Evolutionary conservation across 2,888 invertebrate species (phyloP), one percentile per base, ranked within the genome.

Genomic region (Glyphotaelius pellucidus): DNA sequence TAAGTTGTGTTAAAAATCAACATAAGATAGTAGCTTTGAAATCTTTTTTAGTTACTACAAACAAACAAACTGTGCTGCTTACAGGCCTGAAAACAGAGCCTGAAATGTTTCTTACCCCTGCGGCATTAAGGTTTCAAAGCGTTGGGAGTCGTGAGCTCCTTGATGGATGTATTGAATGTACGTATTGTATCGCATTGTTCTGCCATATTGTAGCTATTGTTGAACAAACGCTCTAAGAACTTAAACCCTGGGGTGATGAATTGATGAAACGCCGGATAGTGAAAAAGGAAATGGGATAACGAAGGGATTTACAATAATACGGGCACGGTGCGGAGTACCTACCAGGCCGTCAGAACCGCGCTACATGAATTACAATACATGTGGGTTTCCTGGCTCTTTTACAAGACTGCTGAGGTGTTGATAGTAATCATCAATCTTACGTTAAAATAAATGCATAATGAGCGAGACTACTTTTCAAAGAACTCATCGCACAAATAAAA

Each of bases 91-190:
- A 52, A 52, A 19, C 19, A 52, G 52, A 19, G 19, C 7, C 52
- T 67, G 7, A 67, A 67, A 67, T 9, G 25, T 67, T 67, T 9
- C n/a, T 9, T 25, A 67, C 67, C 67, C 67, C 67, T 67, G 67
- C 67, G 67, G 67, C 67, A 67, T 67, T 67, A 67, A 9, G 67
- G 67, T 67, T 67, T 89, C 80, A 38, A 80, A 80, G 80, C 67
- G 89, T 89, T 81, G 52, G 79, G 83, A 91, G 91, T 86, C 84
- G 81, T 86, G 90, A 86, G 86, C 90, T 14, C 80, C 80, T 67
- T 92, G 92, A 92, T 92, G 92, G 92, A 91, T 92, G 91, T 92
- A 89, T 92, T 81, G 91, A 90, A 84, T 91, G 67, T 85, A 90
- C 52, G 84, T 67, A 67, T 84, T 90, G 38, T n/a, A 25, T 31